Percentiles rank a stretch among this genome's conserved stretches.
Evolutionary conservation across 2,113 vertebrate species (phyloP).

Genomic region (Cebus imitator): DNA sequence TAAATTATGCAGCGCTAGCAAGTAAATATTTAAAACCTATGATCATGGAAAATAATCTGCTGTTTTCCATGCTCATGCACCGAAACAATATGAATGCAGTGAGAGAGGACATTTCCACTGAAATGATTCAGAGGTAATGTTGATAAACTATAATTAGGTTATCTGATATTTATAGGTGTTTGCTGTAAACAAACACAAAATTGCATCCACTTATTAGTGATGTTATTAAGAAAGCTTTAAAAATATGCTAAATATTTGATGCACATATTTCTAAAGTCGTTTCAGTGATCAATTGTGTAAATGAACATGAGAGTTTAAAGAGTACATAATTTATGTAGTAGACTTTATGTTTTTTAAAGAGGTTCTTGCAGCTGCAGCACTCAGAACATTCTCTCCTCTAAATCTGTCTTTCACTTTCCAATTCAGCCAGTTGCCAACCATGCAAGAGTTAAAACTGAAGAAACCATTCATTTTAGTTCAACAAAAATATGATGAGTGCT

Average conservation of each 20-base stretch:
- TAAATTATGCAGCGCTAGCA: constrained; percentile 56
- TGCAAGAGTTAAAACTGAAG: neutral
- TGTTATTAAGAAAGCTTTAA: constrained; percentile 53
- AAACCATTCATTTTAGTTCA: neutral
- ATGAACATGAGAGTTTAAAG: constrained; percentile 29
- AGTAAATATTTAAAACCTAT: constrained; percentile 70
- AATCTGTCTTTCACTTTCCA: neutral
- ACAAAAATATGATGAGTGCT: neutral
- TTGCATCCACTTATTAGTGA: constrained; percentile 47
- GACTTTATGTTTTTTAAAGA: constrained; percentile 3
- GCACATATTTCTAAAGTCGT: constrained; percentile 21
- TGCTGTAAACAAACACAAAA: constrained; percentile 42
- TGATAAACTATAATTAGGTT: constrained; percentile 36
- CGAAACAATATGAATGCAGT: neutral
- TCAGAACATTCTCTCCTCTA: neutral
- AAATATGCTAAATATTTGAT: constrained; percentile 58
- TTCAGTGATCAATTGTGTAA: constrained; percentile 33
- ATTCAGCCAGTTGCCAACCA: neutral
- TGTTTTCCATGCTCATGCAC: constrained; percentile 35
- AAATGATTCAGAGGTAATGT: constrained; percentile 38
- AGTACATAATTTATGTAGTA: constrained; percentile 36
- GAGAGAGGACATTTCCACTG: neutral
- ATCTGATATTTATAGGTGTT: constrained; percentile 11
- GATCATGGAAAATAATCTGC: constrained; percentile 29
- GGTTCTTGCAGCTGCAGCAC: neutral